Base-by-base conservation (phyloP, 2,888 invertebrate species). In the Cacoxenus indagator region DNA sequence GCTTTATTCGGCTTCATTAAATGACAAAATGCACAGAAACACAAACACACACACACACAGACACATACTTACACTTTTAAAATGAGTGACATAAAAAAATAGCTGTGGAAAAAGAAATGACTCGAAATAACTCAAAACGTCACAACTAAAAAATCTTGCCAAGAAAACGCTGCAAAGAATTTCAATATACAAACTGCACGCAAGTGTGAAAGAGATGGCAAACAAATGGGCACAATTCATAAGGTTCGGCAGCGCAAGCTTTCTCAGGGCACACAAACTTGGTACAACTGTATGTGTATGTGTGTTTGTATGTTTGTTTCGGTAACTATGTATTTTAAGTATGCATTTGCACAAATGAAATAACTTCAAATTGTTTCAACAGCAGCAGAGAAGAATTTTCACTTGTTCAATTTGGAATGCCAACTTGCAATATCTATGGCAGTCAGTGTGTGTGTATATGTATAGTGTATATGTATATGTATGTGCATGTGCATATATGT, bases 301-400 rank as follows among this genome's bases (percentile, higher is more conserved):
- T 3, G 8, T 17, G 22, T 51, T 17, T 51, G 5, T 51, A 3
- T 2, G 17, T 19, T 48, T 48, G n/a, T 17, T 19, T 19, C 22
- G 19, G 9, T 11, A 37, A 37, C 8, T 37, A n/a, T n/a, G n/a
- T n/a, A 43, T 51, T 51, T 51, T 51, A 59, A 59, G 19, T 59
- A 59, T n/a, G n/a, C n/a, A n/a, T 59, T 59, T 59, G 59, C 37
- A 59, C 54, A 59, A 59, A 6, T 31, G 59, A 59, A 59, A 59
- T 59, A 59, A 27, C 59, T 59, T 31, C 29, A 59, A 27, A 59
- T 19, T 59, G 37, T 59, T n/a, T 31, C 11, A 31, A 59, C 37
- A 31, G n/a, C n/a, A n/a, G n/a, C n/a, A n/a, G n/a, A n/a, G 22
- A 59, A 59, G 59, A 29, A 59, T 59, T 59, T 59, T 17, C 19